Evolutionary conservation across 2,888 invertebrate species (phyloP), one percentile per base, ranked within the genome.

Genomic region (Ommatoiulus sabulosus): DNA sequence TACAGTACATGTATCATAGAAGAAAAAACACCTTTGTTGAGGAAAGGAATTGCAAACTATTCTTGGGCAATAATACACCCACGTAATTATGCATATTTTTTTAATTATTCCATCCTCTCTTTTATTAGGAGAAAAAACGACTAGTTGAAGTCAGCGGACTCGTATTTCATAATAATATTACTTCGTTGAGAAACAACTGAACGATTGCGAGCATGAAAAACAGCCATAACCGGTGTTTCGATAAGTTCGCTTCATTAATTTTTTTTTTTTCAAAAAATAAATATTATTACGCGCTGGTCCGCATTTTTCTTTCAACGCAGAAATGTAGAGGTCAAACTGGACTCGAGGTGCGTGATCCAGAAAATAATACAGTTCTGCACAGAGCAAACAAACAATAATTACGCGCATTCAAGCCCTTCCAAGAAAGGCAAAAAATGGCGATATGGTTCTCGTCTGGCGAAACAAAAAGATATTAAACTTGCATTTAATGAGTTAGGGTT

Each of bases 391-490:
- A 72, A 72, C 72, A 72, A 72, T 72, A 72, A 72, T 72, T 72
- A 72, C n/a, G 63, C 17, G n/a, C 63, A 63, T 17, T n/a, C n/a
- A 63, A 63, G 63, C 63, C 63, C 63, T 63, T 63, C 63, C 63
- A 63, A 24, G 24, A 72, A 72, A 24, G 72, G 8, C 72, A 72
- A 72, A 72, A 72, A 72, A 72, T n/a, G 72, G n/a, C 20, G 20
- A 20, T n/a, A 57, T 57, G n/a, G 17, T 24, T 6, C 24, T 24
- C 72, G 24, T 1, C 24, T 72, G 72, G 72, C 24, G 24, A 24
- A 72, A 72, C 72, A 72, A 72, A 72, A 72, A 72, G 72, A 72
- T 72, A 72, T 72, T 24, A 72, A 72, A 24, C 72, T 72, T n/a
- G 72, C 24, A 72, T 72, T 72, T 72, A 72, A 72, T 72, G 72